Conservation (phyloP, 2,797 vertebrate species). For the Sus cebifrons region DNA sequence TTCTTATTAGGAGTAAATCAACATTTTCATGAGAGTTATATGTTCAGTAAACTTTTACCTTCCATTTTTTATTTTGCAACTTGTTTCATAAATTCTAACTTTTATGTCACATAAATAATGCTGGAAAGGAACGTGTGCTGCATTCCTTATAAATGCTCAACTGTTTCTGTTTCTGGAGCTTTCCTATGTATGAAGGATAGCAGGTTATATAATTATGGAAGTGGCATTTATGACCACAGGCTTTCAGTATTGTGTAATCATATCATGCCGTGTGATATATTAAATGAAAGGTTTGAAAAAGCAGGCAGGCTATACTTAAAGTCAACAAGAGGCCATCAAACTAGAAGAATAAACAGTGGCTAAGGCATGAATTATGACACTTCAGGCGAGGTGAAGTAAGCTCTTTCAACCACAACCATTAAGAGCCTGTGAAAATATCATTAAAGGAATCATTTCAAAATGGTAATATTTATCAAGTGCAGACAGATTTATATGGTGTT, state of each 20-base stretch:
- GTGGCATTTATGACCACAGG: not conserved
- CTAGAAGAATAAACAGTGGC: constrained; percentile 45
- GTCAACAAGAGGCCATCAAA: constrained; percentile 59
- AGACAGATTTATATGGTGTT: not conserved
- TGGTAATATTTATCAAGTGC: constrained; percentile 50
- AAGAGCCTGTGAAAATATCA: constrained; percentile 57
- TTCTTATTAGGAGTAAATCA: constrained; percentile 36
- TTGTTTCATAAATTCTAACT: constrained; percentile 29
- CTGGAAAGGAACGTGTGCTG: not conserved
- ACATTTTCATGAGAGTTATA: constrained; percentile 17
- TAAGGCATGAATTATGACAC: constrained; percentile 62
- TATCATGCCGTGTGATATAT: constrained; percentile 22
- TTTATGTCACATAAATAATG: constrained; percentile 20
- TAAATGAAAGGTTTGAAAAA: constrained; percentile 70
- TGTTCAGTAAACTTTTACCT: not conserved
- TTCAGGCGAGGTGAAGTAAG: constrained; percentile 68
- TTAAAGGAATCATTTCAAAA: constrained; percentile 55
- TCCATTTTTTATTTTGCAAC: constrained; percentile 30
- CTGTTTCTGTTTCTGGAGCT: constrained; percentile 57
- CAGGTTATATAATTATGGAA: constrained; percentile 45
- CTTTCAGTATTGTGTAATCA: constrained; percentile 9
- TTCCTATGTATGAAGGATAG: not conserved
- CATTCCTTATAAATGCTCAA: not conserved
- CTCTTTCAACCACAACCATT: constrained; percentile 75
- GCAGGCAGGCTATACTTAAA: constrained; percentile 65